A percentile compares a stretch with the other conserved stretches of the same genome.
phyloP scores from a whole-genome alignment of 2,888 invertebrate genomes.

The Eugnorisma glareosa region DNA sequence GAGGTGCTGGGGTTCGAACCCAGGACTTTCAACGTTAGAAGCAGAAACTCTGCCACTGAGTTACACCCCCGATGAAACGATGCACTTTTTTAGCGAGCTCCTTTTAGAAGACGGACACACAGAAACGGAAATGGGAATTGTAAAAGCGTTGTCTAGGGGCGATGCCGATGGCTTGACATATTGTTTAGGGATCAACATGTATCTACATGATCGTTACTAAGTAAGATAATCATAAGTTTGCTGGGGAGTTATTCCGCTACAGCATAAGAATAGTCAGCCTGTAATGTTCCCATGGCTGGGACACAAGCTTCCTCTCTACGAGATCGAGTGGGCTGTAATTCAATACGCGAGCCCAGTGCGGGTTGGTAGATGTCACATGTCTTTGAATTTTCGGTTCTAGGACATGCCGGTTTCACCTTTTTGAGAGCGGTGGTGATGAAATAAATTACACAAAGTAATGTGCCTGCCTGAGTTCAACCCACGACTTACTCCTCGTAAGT shows the following conservation, averaged over 20 bases:
- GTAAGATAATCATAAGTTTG: neutral
- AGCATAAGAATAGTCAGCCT: no score
- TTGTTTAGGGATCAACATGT: neutral
- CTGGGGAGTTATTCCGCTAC: neutral
- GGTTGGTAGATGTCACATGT: no score
- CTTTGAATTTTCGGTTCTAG: no score
- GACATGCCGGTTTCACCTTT: no score
- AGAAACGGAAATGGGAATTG: neutral
- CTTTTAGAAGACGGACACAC: neutral
- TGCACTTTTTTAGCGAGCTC: neutral
- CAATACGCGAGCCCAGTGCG: no score
- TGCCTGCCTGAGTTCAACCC: no score
- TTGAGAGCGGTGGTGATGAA: no score
- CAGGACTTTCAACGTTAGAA: slow-evolving; percentile 92
- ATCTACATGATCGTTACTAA: neutral
- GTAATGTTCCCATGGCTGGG: no score
- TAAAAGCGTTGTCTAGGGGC: neutral
- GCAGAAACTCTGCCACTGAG: slow-evolving; percentile 91
- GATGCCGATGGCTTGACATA: neutral
- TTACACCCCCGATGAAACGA: slow-evolving; percentile 80
- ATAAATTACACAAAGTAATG: no score
- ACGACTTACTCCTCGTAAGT: no score
- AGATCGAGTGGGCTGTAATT: no score
- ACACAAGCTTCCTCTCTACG: no score
- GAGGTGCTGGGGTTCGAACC: slow-evolving; percentile 92